Percentiles rank a stretch among this genome's conserved stretches.
These are phyloP conservation scores for Channallabes apus DNA, from an alignment of 2,797 vertebrate genomes.

Conservation along the genomic window DNA sequence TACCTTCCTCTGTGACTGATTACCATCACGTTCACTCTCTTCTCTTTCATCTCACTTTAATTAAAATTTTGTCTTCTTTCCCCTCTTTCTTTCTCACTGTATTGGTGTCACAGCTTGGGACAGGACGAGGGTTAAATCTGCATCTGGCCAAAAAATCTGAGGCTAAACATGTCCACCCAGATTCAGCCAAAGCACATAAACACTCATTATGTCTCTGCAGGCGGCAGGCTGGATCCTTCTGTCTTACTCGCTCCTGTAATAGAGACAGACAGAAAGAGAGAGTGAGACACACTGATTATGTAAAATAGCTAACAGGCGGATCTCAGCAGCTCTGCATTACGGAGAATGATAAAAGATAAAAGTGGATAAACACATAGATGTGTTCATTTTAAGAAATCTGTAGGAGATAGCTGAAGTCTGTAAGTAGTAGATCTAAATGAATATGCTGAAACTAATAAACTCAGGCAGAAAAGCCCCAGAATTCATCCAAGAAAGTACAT, in stretches of 20 bases:
- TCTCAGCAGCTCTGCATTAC: background rate
- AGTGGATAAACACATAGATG: background rate
- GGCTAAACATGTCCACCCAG: slow-evolving; percentile 79
- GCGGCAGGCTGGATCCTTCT: slow-evolving; percentile 27
- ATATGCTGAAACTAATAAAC: background rate
- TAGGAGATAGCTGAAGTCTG: no score
- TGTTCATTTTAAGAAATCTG: background rate
- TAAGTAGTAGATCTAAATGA: background rate
- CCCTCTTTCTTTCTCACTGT: slow-evolving; percentile 38
- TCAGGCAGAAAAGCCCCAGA: background rate
- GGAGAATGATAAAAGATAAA: background rate
- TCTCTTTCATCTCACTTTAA: background rate
- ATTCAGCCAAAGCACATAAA: slow-evolving; percentile 64
- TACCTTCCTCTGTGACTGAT: slow-evolving; percentile 12
- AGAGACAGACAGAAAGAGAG: slow-evolving; percentile 31
- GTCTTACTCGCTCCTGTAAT: background rate
- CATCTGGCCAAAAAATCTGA: slow-evolving; percentile 48
- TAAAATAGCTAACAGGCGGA: slow-evolving; percentile 4
- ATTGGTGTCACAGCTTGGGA: background rate
- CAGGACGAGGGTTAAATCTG: slow-evolving; percentile 11
- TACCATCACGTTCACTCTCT: slow-evolving; percentile 50
- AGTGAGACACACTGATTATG: slow-evolving; percentile 12
- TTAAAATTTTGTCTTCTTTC: slow-evolving; percentile 5
- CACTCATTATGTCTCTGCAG: slow-evolving; percentile 72
- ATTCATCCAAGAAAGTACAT: background rate